phyloP scores from a whole-genome alignment of 2,113 vertebrate species.

The Rhombomys opimus region DNA sequence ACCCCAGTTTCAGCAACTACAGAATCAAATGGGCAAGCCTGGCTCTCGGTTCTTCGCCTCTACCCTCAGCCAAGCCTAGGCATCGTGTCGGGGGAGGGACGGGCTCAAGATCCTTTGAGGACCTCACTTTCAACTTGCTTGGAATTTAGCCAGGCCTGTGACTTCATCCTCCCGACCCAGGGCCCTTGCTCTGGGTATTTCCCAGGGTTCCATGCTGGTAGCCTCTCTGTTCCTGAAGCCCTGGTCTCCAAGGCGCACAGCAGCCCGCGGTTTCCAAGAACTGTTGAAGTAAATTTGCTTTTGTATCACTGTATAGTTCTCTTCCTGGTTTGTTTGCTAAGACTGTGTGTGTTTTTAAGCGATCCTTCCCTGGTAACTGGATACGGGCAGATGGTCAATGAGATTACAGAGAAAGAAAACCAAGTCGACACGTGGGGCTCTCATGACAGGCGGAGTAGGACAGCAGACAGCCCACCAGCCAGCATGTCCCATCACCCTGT shows the following conservation, averaged over 20 bases:
- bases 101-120: not conserved
- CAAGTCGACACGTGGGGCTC: not conserved
- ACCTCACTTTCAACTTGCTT: not conserved
- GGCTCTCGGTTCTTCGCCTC: not conserved
- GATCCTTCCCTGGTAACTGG: not conserved
- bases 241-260: not conserved
- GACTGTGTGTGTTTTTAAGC: not conserved
- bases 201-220: not conserved
- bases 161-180: not conserved
- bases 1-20: not conserved
- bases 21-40: constrained; percentile 8
- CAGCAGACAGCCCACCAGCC: not conserved
- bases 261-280: not conserved
- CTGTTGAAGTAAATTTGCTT: constrained; percentile 43
- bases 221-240: not conserved
- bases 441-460: not conserved
- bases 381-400: constrained; percentile 41
- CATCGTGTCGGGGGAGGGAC: no score
- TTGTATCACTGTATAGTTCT: not conserved
- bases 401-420: constrained; percentile 23
- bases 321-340: constrained; percentile 19
- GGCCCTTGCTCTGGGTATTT: not conserved
- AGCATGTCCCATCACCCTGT: not conserved
- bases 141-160: not conserved
- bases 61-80: not conserved